Conservation (phyloP, 2,888 invertebrate species). For the Lysandra coridon region DNA sequence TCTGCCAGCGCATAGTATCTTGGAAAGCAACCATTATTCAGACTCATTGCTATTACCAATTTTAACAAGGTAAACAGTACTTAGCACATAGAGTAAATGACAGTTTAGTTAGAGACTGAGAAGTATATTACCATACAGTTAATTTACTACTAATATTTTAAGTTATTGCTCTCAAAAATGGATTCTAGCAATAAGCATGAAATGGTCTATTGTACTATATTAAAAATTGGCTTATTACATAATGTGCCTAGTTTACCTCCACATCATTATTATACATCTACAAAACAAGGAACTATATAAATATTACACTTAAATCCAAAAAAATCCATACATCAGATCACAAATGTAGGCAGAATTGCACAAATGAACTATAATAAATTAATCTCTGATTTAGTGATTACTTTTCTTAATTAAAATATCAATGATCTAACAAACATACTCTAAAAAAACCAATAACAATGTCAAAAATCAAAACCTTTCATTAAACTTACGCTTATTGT, state of each 20-base stretch:
- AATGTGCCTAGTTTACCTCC: conserved; percentile 35
- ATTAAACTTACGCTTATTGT: conserved; percentile 61
- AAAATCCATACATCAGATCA: conserved; percentile 76
- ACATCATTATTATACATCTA: conserved; percentile 60
- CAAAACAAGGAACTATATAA: conserved; percentile 77
- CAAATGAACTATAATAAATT: conserved; percentile 75
- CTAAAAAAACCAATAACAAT: conserved; percentile 69
- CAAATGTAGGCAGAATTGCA: conserved; percentile 75
- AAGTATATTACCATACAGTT: conserved; percentile 3
- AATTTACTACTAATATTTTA: conserved; percentile 23
- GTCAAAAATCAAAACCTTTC: conserved; percentile 67
- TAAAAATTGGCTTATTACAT: conserved; percentile 33
- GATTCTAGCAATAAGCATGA: conserved; percentile 72
- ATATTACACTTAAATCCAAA: conserved; percentile 68
- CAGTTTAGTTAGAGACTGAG: neutral
- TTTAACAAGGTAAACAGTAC: conserved; percentile 4
- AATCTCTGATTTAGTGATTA: conserved; percentile 68
- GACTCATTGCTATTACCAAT: conserved; percentile 30
- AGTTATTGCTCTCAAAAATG: conserved; percentile 66
- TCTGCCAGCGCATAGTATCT: conserved; percentile 53
- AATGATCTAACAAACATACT: conserved; percentile 68
- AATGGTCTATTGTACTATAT: conserved; percentile 51
- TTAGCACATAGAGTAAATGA: neutral
- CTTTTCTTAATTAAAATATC: conserved; percentile 74
- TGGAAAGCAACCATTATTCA: conserved; percentile 39